Evolutionary conservation across 2,888 invertebrate genomes (phyloP), one percentile per base, ranked within the genome.

Genomic region (Frankliniella fusca): DNA sequence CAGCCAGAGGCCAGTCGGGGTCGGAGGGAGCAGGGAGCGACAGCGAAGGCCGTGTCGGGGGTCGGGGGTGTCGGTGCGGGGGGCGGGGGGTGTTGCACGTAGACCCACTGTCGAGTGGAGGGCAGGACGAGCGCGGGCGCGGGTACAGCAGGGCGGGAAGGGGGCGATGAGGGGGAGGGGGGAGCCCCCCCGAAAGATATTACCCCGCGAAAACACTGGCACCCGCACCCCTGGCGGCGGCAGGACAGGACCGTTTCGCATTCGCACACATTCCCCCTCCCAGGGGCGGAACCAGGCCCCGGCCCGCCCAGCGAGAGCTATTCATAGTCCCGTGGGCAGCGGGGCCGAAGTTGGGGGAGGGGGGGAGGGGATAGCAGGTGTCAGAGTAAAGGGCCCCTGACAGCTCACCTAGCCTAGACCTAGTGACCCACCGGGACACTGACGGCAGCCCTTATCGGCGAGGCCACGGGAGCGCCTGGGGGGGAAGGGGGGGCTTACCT

Each of bases 291-390:
- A 61, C 70, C 70, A 38, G 38, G 38, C 23, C 70, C 70, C 10
- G 3, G 23, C 27, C 10, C 70, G 23, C 23, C 70, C 70, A 76
- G 23, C n/a, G n/a, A 15, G 18, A 7, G 18, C 70, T 76, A 76
- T 76, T 76, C 70, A 76, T 76, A 76, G 70, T 12, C 27, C 70
- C 11, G 54, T 20, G 23, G 70, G 70, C 70, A 8, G 38, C 38
- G 38, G 38, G 38, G 38, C 38, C 38, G 38, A 38, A 38, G 38
- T 38, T 2, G 2, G 38, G 5, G 38, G 38, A 5, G 38, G 11
- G 70, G 27, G 70, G 70, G 23, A 8, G 27, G 70, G 23, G 70
- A 27, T 70, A 70, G 70, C 70, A 76, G 70, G 70, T 76, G 70
- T 76, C 70, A 76, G 27, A 27, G 70, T 7, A 27, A 76, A 38